phyloP scores from a whole-genome alignment of 2,797 vertebrate species.

The Thalassophryne amazonica region DNA sequence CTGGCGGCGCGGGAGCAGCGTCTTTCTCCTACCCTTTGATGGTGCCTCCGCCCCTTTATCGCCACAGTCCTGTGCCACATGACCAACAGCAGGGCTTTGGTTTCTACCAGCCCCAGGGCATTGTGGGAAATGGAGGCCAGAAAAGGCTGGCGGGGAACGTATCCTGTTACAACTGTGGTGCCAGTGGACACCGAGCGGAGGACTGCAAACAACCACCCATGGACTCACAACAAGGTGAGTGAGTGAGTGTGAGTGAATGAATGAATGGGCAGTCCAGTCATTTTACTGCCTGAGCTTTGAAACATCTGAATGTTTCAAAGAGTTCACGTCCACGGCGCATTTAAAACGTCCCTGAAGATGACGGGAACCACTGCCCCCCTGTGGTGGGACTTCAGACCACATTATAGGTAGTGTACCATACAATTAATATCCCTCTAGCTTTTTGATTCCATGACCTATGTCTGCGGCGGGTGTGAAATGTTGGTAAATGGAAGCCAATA shows the following conservation, averaged over 20 bases:
- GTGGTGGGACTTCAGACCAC: too few species aligned
- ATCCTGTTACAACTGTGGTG: slow-evolving; percentile 97
- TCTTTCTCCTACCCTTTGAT: slow-evolving; percentile 87
- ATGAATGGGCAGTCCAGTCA: not conserved
- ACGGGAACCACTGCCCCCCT: too few species aligned
- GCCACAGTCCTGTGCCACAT: slow-evolving; percentile 70
- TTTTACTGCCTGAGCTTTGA: too few species aligned
- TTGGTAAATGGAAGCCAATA: too few species aligned
- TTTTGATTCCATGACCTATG: too few species aligned
- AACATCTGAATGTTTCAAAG: too few species aligned
- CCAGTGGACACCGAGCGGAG: slow-evolving; percentile 91
- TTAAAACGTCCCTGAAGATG: too few species aligned
- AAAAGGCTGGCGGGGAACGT: slow-evolving; percentile 82
- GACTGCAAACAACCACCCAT: slow-evolving; percentile 96
- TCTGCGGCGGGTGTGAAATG: too few species aligned
- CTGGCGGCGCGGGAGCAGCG: slow-evolving; percentile 44
- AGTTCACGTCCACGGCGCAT: too few species aligned
- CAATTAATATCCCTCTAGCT: too few species aligned
- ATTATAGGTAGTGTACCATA: too few species aligned
- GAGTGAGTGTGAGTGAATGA: not conserved
- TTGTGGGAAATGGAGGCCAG: slow-evolving; percentile 83
- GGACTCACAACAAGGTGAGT: slow-evolving; percentile 96
- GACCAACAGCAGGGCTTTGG: slow-evolving; percentile 82
- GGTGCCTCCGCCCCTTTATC: slow-evolving; percentile 82
- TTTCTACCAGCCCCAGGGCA: slow-evolving; percentile 85